Evolutionary conservation across 2,113 vertebrate genomes (phyloP).

Genomic region (Solea solea): DNA sequence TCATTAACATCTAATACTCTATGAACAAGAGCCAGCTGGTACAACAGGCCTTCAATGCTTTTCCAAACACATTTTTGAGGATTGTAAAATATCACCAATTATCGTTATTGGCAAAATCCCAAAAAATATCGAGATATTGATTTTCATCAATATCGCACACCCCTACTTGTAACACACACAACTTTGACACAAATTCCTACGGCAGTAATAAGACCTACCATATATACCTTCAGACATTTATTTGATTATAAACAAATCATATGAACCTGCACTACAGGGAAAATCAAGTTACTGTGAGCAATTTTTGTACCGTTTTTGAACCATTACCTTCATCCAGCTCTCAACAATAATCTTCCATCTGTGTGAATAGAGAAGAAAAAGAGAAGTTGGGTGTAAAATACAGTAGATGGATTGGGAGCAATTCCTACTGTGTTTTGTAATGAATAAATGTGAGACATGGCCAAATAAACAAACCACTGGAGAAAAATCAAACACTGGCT

Average conservation of each 20-base stretch:
- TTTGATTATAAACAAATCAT: not conserved
- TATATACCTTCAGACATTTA: not conserved
- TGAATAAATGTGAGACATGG: conserved; percentile 30
- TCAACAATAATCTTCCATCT: conserved; percentile 4
- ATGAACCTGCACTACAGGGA: not conserved
- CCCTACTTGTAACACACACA: too few relatives aligned
- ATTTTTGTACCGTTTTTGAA: not conserved
- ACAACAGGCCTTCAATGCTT: too few relatives aligned
- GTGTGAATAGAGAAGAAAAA: not conserved
- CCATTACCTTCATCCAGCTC: not conserved
- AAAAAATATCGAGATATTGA: too few relatives aligned
- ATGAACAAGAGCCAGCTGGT: too few relatives aligned
- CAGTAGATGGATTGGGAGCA: too few relatives aligned
- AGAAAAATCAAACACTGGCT: conserved; percentile 26
- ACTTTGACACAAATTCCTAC: too few relatives aligned
- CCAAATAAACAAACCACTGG: conserved; percentile 36
- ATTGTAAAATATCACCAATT: too few relatives aligned
- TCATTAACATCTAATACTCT: too few relatives aligned
- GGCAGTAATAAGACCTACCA: not conserved
- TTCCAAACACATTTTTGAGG: too few relatives aligned
- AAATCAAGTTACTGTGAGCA: not conserved
- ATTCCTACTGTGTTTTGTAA: conserved; percentile 6
- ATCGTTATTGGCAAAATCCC: too few relatives aligned
- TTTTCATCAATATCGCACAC: too few relatives aligned
- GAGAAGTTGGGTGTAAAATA: too few relatives aligned